phyloP scores from a whole-genome alignment of 2,797 vertebrate species.

The Hylomyscus alleni region DNA sequence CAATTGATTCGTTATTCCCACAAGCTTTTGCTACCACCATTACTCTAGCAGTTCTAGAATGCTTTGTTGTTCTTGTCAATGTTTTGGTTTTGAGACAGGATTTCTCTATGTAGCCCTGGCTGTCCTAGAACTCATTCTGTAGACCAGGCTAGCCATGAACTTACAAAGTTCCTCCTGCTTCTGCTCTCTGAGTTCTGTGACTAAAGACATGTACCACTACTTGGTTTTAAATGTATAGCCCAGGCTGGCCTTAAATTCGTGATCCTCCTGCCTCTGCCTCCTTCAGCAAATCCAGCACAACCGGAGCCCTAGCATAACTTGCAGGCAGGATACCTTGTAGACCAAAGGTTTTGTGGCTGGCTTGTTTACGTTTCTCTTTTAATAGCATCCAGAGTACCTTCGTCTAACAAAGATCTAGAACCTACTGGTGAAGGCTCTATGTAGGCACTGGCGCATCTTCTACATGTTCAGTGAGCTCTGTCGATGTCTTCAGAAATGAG shows the following conservation, averaged over 20 bases:
- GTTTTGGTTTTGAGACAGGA: neutral
- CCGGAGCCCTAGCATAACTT: neutral
- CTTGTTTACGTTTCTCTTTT: neutral
- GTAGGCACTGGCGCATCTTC: neutral
- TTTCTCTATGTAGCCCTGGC: neutral
- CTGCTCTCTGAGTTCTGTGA: neutral
- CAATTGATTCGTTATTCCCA: neutral
- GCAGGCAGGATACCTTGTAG: neutral
- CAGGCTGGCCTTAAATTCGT: neutral
- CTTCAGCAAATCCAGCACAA: neutral
- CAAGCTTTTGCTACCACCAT: neutral
- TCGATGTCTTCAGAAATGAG: neutral
- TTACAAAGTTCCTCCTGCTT: neutral
- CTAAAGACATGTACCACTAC: neutral
- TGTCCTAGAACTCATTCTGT: neutral
- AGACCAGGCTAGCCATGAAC: neutral
- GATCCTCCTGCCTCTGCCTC: neutral
- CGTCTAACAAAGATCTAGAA: neutral
- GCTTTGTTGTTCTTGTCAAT: neutral
- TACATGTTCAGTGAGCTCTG: neutral
- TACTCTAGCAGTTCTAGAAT: neutral
- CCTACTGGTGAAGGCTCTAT: neutral
- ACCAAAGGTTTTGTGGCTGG: neutral
- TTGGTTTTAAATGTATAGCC: neutral
- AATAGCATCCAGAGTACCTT: neutral